phyloP scores from a whole-genome alignment of 1,140 invertebrate species.

The Aradophagus sp. region DNA sequence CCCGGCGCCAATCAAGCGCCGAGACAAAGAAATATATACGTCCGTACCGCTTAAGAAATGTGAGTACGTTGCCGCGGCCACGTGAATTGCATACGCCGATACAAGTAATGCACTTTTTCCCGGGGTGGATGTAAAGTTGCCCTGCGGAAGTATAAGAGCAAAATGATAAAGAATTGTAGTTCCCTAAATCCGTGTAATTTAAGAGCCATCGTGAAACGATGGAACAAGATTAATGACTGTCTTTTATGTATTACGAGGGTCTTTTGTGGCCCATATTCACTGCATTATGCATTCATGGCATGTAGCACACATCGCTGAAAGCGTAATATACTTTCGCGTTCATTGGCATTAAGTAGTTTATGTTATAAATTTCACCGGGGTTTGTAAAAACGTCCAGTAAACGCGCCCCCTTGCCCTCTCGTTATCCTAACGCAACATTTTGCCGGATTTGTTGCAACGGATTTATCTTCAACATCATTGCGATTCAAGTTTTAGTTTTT shows the following conservation, averaged over 20 bases:
- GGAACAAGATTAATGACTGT: constrained; percentile 44
- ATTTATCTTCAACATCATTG: background rate
- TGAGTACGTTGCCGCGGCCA: constrained; percentile 11
- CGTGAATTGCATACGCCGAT: constrained; percentile 36
- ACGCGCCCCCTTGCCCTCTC: too few species aligned
- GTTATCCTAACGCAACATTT: too few species aligned
- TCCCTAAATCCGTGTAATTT: constrained; percentile 28
- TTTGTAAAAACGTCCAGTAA: constrained; percentile 11
- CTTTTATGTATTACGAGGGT: constrained; percentile 35
- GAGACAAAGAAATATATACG: constrained; percentile 43
- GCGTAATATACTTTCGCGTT: constrained; percentile 37
- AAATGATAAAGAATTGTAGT: constrained; percentile 34
- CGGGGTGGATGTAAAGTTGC: constrained; percentile 13
- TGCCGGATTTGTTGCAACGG: background rate
- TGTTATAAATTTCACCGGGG: constrained; percentile 31
- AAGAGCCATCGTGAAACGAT: constrained; percentile 19
- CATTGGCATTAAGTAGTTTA: constrained; percentile 40
- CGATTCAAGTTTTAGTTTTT: too few species aligned
- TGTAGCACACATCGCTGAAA: constrained; percentile 35
- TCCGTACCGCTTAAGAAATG: constrained; percentile 35
- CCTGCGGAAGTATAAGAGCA: background rate
- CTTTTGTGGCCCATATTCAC: constrained; percentile 36
- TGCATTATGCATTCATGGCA: constrained; percentile 47
- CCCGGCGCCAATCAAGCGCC: constrained; percentile 49
- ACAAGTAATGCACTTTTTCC: constrained; percentile 17